Base-by-base conservation (phyloP, 2,888 invertebrate genomes). In the Malachius bipustulatus region DNA sequence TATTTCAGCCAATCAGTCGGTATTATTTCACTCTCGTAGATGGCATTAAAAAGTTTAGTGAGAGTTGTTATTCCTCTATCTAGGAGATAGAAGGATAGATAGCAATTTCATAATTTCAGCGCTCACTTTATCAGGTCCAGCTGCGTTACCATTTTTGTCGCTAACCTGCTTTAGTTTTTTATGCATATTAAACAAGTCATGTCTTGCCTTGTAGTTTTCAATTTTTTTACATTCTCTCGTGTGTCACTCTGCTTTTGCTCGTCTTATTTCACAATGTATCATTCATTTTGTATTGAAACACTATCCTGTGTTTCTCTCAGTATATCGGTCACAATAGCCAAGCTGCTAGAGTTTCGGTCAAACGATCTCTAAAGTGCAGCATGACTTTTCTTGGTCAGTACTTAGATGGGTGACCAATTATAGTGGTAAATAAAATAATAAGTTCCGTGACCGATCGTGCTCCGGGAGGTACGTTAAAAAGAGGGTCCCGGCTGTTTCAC, bases 141-240 rank as follows among this genome's bases (percentile, higher is more conserved):
- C 24, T 13, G 35, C 13, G 30, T 35, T 35, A 14, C 30, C n/a
- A 4, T 30, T 24, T 31, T 30, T 30, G n/a, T n/a, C n/a, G n/a
- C 36, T 31, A 26, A 35, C 16, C 36, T 42, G 34, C 26, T 41
- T 38, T 12, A 43, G 32, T 30, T 31, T 43, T 19, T 38, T 36
- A 30, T 43, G 38, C 13, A 41, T 11, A 37, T 42, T 42, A 26
- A 42, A 43, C 14, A 13, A 16, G 28, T 40, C 42, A 32, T 44
- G 28, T n/a, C 29, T 26, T 39, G 16, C 11, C 29, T 34, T 41
- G 27, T 9, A 37, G 12, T 29, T 34, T 44, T n/a, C 41, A 26
- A 44, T 39, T 32, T 44, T 40, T 29, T 14, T 11, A 26, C 43
- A 44, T 34, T 43, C 29, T 12, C 8, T 29, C 8, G 29, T 29